Percentiles rank a stretch among this genome's conserved stretches.
phyloP scores from a whole-genome alignment of 2,797 vertebrate genomes.

The Bradypodion pumilum region DNA sequence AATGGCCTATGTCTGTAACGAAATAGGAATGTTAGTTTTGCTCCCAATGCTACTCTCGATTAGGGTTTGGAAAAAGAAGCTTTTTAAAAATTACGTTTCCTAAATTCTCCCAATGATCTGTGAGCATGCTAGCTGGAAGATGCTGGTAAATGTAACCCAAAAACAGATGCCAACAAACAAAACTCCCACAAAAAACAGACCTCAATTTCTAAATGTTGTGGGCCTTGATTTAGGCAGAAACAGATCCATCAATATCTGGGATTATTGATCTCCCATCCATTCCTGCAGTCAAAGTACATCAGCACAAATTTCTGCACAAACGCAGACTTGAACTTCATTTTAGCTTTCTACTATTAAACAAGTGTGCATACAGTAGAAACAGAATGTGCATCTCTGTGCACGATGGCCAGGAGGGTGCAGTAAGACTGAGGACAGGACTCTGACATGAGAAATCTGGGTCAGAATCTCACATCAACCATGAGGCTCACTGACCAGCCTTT shows the following conservation, averaged over 20 bases:
- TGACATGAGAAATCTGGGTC: not conserved
- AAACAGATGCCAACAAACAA: no score
- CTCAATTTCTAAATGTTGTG: no score
- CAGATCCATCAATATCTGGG: no score
- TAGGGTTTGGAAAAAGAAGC: not conserved
- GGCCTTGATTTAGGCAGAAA: no score
- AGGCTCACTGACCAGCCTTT: not conserved
- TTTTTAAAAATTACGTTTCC: not conserved
- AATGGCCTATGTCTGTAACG: not conserved
- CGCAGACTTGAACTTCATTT: not conserved
- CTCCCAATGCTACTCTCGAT: not conserved
- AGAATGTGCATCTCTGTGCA: not conserved
- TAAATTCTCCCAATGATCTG: not conserved
- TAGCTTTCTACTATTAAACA: not conserved
- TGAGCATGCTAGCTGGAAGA: not conserved
- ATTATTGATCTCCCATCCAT: no score
- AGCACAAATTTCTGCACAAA: not conserved
- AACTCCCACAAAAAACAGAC: no score
- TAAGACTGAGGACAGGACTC: not conserved
- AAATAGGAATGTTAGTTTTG: not conserved
- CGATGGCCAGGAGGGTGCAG: not conserved
- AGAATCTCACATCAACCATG: not conserved
- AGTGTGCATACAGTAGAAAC: not conserved
- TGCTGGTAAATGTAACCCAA: not conserved
- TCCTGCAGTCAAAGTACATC: no score